phyloP scores from a whole-genome alignment of 1,140 invertebrate genomes.

The Holotrichia oblita region DNA sequence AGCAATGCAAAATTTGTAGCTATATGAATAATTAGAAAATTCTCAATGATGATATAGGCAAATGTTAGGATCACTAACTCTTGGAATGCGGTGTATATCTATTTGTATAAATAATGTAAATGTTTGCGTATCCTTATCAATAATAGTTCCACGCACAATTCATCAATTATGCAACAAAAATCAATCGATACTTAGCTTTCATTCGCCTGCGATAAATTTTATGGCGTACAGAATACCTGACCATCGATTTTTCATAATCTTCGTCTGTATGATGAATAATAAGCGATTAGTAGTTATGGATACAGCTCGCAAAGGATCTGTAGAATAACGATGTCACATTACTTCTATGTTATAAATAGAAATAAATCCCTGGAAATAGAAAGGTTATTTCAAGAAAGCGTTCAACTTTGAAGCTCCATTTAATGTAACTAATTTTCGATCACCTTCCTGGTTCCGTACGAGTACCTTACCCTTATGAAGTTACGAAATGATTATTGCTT shows the following conservation, averaged over 20 bases:
- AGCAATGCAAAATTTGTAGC: no score
- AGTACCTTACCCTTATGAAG: no score
- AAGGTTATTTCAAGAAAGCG: no score
- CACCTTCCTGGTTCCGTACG: no score
- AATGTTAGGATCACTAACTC: neutral
- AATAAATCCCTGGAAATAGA: no score
- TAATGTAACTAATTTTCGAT: no score
- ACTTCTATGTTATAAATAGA: no score
- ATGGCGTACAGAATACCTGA: conserved; percentile 21
- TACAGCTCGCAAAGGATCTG: neutral
- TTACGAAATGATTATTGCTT: no score
- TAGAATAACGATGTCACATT: neutral
- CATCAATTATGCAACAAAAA: conserved; percentile 33
- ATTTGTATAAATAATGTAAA: neutral
- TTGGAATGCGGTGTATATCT: neutral
- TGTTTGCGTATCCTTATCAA: conserved; percentile 28
- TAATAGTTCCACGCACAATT: conserved; percentile 26
- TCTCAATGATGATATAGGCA: neutral
- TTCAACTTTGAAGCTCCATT: no score
- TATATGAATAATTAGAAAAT: no score
- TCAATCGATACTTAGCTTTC: conserved; percentile 19
- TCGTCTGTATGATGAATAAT: conserved; percentile 5
- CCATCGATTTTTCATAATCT: conserved; percentile 23
- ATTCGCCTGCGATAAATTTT: conserved; percentile 27
- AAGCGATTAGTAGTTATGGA: neutral